These are phyloP conservation scores for Chloebia gouldiae DNA, from an alignment of 2,113 vertebrate species.

Conservation along the genomic window DNA sequence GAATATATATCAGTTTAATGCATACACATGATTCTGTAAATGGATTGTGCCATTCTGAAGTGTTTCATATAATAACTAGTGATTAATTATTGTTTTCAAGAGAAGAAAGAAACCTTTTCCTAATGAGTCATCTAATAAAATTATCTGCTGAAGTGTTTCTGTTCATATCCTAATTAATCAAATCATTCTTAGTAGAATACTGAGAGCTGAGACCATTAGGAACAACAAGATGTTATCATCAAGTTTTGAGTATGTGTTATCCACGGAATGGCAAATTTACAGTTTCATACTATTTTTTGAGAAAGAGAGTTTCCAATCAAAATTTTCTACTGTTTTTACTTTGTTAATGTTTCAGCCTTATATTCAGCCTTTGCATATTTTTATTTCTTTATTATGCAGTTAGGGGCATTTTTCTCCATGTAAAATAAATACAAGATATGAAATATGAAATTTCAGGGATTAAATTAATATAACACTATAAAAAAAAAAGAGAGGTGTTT, in stretches of 20 bases:
- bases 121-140: neutral
- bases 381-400: neutral
- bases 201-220: neutral
- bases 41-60: neutral
- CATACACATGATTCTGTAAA: neutral
- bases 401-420: neutral
- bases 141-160: neutral
- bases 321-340: neutral
- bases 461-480: too few relatives aligned
- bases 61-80: neutral
- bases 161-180: neutral
- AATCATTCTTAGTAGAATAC: fast-evolving
- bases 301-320: neutral
- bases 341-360: neutral
- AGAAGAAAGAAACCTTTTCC: neutral
- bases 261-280: neutral
- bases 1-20: fast-evolving
- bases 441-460: neutral
- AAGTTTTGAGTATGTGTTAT: neutral
- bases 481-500: too few relatives aligned
- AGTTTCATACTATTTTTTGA: neutral
- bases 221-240: neutral
- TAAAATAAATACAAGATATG: neutral
- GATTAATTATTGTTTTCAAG: neutral
- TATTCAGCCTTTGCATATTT: neutral